These are phyloP conservation scores for Halyomorpha halys DNA, from an alignment of 1,140 invertebrate genomes.

Conservation along the genomic window DNA sequence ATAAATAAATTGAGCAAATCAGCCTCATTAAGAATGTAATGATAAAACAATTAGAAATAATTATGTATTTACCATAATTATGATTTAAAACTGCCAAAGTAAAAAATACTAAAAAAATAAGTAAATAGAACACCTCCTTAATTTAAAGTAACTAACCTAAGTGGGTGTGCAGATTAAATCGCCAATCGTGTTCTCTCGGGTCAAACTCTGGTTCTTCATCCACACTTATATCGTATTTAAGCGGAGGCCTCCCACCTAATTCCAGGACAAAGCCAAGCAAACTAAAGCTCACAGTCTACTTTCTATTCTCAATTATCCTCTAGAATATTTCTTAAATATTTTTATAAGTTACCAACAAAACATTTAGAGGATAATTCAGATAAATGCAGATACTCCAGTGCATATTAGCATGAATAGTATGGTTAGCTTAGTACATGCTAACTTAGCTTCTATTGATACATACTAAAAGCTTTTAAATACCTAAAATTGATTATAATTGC, in stretches of 20 bases:
- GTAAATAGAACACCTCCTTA: too few relatives aligned
- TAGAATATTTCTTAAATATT: conserved; percentile 1
- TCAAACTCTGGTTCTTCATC: conserved; percentile 44
- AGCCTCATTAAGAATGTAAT: too few relatives aligned
- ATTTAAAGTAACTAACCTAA: conserved; percentile 26
- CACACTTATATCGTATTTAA: conserved; percentile 43
- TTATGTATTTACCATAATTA: too few relatives aligned
- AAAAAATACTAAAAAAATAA: not conserved
- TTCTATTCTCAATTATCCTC: not conserved
- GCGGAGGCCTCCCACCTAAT: conserved; percentile 34
- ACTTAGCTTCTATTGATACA: too few relatives aligned
- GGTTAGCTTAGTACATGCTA: too few relatives aligned
- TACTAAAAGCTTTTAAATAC: too few relatives aligned
- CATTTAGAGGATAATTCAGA: not conserved
- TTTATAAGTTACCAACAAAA: not conserved
- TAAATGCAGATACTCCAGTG: not conserved
- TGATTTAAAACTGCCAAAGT: not conserved
- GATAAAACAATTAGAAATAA: too few relatives aligned
- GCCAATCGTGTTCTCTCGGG: conserved; percentile 44
- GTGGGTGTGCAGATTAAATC: conserved; percentile 38
- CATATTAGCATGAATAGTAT: conserved; percentile 5
- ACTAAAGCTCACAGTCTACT: conserved; percentile 21
- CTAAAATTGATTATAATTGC: too few relatives aligned
- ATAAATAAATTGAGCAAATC: too few relatives aligned
- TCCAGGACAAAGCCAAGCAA: conserved; percentile 22